Base-by-base conservation (phyloP, 1,140 invertebrate species). In the Polyergus mexicanus region DNA sequence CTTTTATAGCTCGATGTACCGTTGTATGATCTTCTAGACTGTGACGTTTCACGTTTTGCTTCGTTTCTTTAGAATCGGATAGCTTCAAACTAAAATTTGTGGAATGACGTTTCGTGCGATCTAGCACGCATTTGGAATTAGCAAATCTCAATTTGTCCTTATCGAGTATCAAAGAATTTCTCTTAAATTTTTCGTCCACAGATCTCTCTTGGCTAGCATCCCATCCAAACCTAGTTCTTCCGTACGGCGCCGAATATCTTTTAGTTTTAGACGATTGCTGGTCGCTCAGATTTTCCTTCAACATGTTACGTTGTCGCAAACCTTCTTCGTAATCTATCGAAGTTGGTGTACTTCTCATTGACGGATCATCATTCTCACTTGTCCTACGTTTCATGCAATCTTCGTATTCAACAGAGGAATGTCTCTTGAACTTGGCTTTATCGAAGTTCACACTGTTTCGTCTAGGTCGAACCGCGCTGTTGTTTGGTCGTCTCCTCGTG, bases 71-170 rank as follows among this genome's bases (percentile, higher is more conserved):
- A n/a, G 85, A 62, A 0, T 93, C 92, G 13, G 90, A 74, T 32
- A 87, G 69, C 11, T 92, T 91, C 11, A 91, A 74, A 44, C 88
- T 74, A 28, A 93, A 94, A 76, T 86, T 93, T 38, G 90, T 91
- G 13, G 94, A 94, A 80, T 95, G 91, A n/a, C 94, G 91, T 71
- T 94, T 94, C n/a, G 71, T 92, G 35, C 88, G 90, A 19, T 94
- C 94, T 25, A 89, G n/a, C n/a, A 83, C 84, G 6, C 74, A 86
- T 60, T 92, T 90, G 0, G 91, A 68, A 22, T 92, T 92, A 16
- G 88, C n/a, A 0, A 88, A 7, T 38, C 91, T 91, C 0, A 85
- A 60, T 54, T 91, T 92, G 1, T 94, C 91, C 62, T 94, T 93
- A 0, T 92, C 92, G 6, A 90, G 28, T 65, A 89, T 91, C 63